These are phyloP conservation scores for Platichthys stellatus DNA, from an alignment of 2,113 vertebrate species.

Conservation along the genomic window DNA sequence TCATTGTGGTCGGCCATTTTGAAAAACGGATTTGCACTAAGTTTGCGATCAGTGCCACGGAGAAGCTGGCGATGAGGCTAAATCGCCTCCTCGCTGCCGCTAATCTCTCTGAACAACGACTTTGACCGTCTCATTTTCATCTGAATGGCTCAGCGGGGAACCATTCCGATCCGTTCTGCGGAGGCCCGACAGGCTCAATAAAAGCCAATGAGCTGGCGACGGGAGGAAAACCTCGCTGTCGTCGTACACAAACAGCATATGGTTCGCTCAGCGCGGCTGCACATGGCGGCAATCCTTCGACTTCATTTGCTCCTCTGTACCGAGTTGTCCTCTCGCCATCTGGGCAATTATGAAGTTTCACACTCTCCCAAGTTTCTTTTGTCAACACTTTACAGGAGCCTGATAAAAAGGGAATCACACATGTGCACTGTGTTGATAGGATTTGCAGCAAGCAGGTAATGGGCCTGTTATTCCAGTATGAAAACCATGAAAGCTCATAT, in stretches of 20 bases:
- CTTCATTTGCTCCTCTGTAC: conserved; percentile 62
- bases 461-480: not conserved
- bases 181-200: conserved; percentile 78
- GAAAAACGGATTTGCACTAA: conserved; percentile 38
- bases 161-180: conserved; percentile 71
- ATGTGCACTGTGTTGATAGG: not conserved
- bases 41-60: conserved; percentile 48
- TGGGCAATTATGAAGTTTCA: conserved; percentile 72
- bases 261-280: conserved; percentile 60
- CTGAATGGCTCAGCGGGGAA: conserved; percentile 70
- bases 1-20: conserved; percentile 53
- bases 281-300: conserved; percentile 56
- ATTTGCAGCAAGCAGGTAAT: not conserved
- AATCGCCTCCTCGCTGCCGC: conserved; percentile 64
- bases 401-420: not conserved
- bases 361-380: conserved; percentile 55
- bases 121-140: conserved; percentile 83
- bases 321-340: conserved; percentile 69
- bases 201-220: conserved; percentile 79
- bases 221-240: conserved; percentile 63
- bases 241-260: conserved; percentile 74
- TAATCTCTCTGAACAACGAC: conserved; percentile 69
- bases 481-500: not conserved
- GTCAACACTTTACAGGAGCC: conserved; percentile 23
- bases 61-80: conserved; percentile 46